phyloP scores from a whole-genome alignment of 2,113 vertebrate species.

The Paraplagusia blochii region DNA sequence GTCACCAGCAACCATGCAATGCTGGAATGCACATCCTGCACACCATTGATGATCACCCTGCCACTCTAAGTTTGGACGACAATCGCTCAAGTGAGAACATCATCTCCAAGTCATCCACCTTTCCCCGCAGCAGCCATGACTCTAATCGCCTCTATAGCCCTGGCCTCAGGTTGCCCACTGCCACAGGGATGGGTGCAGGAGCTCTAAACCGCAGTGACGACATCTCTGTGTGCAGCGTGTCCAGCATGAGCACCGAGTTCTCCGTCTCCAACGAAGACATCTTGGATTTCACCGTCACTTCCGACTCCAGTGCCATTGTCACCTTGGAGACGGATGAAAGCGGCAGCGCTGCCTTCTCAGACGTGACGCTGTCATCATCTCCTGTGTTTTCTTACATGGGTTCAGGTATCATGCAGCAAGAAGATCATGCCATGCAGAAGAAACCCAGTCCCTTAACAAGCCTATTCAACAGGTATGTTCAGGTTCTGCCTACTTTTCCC shows the following conservation, averaged over 20 bases:
- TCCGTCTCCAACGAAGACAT: constrained; percentile 90
- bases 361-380: constrained; percentile 77
- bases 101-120: constrained; percentile 83
- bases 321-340: constrained; percentile 81
- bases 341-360: constrained; percentile 67
- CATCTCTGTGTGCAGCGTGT: constrained; percentile 85
- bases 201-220: constrained; percentile 82
- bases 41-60: constrained; percentile 40
- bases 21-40: constrained; percentile 32
- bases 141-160: constrained; percentile 79
- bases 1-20: constrained; percentile 40
- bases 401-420: constrained; percentile 15
- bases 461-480: constrained; percentile 83
- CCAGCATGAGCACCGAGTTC: constrained; percentile 90
- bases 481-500: not conserved
- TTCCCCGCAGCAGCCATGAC: constrained; percentile 83
- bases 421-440: constrained; percentile 72
- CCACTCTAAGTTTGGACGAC: constrained; percentile 69
- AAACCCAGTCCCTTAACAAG: constrained; percentile 79
- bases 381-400: constrained; percentile 18
- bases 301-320: constrained; percentile 91
- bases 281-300: constrained; percentile 86
- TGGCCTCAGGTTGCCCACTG: constrained; percentile 24
- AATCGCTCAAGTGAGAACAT: constrained; percentile 38
- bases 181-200: constrained; percentile 4